Conservation (phyloP, 2,888 invertebrate species). For the Thelaira solivaga region DNA sequence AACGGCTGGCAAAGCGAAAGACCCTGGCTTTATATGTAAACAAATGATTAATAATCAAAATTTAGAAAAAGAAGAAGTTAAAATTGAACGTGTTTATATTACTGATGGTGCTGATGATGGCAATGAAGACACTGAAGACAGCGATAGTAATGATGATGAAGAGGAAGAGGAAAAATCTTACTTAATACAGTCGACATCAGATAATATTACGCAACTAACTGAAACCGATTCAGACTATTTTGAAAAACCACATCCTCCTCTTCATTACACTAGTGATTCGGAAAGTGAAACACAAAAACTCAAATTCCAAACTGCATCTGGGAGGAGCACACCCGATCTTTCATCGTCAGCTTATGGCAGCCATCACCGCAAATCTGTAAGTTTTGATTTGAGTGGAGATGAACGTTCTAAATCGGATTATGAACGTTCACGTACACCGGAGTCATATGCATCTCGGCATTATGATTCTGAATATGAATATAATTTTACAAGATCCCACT, state of each 20-base stretch:
- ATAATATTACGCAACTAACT: conserved; percentile 62
- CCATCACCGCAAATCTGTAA: conserved; percentile 76
- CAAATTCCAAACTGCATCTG: conserved; percentile 67
- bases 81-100: conserved; percentile 72
- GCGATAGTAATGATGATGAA: conserved; percentile 56
- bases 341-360: conserved; percentile 59
- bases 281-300: conserved; percentile 71
- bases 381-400: conserved; percentile 76
- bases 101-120: conserved; percentile 68
- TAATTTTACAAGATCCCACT: conserved; percentile 59
- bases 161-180: conserved; percentile 55
- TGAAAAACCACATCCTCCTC: conserved; percentile 63
- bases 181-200: conserved; percentile 67
- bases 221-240: conserved; percentile 72
- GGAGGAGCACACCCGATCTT: conserved; percentile 73
- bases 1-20: conserved; percentile 16
- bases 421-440: conserved; percentile 71
- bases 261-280: conserved; percentile 73
- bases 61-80: conserved; percentile 54
- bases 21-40: conserved; percentile 69
- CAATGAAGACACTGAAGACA: conserved; percentile 64
- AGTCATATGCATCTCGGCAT: conserved; percentile 65
- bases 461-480: conserved; percentile 76
- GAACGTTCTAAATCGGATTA: conserved; percentile 75
- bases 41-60: conserved; percentile 69